These are phyloP conservation scores for Myotis lucifugus DNA, from an alignment of 2,113 vertebrate species.

Conservation along the genomic window DNA sequence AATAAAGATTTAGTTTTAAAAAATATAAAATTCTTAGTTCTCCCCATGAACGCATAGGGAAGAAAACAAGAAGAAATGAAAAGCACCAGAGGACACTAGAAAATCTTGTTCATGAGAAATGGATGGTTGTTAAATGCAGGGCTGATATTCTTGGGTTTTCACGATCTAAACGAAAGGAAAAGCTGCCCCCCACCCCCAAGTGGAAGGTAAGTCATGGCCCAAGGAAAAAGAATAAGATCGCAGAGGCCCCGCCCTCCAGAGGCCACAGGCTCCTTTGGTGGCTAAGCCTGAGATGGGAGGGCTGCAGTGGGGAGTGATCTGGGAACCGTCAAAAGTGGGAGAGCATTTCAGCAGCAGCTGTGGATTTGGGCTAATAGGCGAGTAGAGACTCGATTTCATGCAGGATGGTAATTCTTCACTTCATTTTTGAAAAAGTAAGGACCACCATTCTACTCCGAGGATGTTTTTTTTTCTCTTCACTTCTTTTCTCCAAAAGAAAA, in stretches of 20 bases:
- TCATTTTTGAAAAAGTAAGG: not conserved
- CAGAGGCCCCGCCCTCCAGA: not conserved
- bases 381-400: not conserved
- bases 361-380: not conserved
- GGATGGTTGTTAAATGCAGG: not conserved
- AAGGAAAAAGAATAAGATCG: not conserved
- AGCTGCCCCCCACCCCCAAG: not conserved
- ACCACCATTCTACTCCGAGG: not conserved
- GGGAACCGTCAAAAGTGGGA: not conserved
- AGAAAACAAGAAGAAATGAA: not conserved
- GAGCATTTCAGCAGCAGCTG: not conserved
- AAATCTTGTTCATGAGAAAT: not conserved
- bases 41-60: not conserved
- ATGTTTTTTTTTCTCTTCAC: no score
- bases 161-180: not conserved
- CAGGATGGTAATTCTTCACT: not conserved
- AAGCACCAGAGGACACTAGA: not conserved
- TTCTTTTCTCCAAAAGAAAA: conserved; percentile 24
- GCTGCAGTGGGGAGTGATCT: not conserved
- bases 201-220: not conserved
- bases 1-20: no score
- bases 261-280: not conserved
- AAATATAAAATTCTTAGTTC: not conserved
- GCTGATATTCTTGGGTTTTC: not conserved
- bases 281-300: not conserved